phyloP scores from a whole-genome alignment of 2,888 invertebrate species.

The Nysson spinosus region DNA sequence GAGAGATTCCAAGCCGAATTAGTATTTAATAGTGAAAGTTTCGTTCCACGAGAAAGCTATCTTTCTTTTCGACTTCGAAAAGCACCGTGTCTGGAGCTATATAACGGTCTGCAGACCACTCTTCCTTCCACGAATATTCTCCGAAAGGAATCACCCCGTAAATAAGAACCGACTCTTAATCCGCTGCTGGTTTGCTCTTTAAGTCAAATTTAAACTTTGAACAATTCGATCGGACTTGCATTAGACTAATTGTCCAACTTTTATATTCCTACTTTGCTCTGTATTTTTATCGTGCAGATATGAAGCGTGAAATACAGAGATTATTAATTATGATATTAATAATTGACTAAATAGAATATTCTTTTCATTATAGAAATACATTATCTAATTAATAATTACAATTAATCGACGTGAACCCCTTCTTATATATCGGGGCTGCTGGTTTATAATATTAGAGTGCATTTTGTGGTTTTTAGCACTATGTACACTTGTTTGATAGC shows the following conservation, averaged over 20 bases:
- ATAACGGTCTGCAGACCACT: conserved; percentile 7
- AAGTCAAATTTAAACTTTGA: conserved; percentile 32
- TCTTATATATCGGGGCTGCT: too few species aligned
- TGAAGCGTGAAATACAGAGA: not conserved
- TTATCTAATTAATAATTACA: too few species aligned
- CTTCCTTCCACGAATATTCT: conserved; percentile 34
- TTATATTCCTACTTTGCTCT: not conserved
- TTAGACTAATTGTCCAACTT: conserved; percentile 38
- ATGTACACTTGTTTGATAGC: too few species aligned
- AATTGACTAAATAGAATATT: too few species aligned
- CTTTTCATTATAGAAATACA: too few species aligned
- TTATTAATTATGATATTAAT: too few species aligned
- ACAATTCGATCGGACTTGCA: conserved; percentile 24
- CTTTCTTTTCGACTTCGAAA: conserved; percentile 36
- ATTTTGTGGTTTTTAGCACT: too few species aligned
- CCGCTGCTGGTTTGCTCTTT: conserved; percentile 23
- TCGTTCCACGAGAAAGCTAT: conserved; percentile 49
- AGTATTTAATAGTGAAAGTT: conserved; percentile 70
- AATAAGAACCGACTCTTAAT: conserved; percentile 45
- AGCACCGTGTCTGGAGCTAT: conserved; percentile 13
- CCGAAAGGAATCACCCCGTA: conserved; percentile 48
- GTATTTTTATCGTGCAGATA: not conserved
- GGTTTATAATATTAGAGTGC: too few species aligned
- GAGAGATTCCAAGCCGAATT: conserved; percentile 58
- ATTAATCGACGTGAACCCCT: too few species aligned